Percentiles rank a stretch among this genome's conserved stretches.
Conservation (phyloP, 1,140 invertebrate genomes). For the Lasioglossum baleicum region DNA sequence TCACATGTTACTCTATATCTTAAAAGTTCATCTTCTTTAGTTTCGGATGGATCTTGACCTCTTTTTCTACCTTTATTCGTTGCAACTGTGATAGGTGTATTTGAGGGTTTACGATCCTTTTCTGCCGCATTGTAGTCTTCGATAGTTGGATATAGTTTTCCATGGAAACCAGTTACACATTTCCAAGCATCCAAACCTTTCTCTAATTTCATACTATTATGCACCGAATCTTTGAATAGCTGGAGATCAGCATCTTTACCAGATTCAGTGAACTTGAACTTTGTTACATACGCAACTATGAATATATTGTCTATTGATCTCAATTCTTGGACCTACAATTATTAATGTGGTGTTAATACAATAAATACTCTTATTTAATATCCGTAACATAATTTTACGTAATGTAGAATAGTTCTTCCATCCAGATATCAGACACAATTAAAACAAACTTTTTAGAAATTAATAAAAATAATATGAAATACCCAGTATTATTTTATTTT, state of each 20-base stretch:
- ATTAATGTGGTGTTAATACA: neutral
- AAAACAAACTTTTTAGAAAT: no score
- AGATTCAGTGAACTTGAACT: constrained; percentile 67
- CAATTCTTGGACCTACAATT: constrained; percentile 77
- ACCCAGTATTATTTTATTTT: no score
- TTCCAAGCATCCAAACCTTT: constrained; percentile 79
- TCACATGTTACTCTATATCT: constrained; percentile 82
- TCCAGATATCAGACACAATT: no score
- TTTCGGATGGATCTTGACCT: constrained; percentile 56
- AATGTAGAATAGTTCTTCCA: no score
- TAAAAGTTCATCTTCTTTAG: constrained; percentile 67
- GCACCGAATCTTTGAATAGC: constrained; percentile 72
- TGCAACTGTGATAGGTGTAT: neutral
- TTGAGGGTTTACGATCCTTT: constrained; percentile 7
- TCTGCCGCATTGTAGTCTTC: constrained; percentile 55
- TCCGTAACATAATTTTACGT: no score
- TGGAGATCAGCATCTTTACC: constrained; percentile 70
- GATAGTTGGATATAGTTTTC: constrained; percentile 69
- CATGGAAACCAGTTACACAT: constrained; percentile 72
- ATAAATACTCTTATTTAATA: no score
- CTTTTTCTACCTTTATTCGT: constrained; percentile 54
- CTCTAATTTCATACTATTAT: constrained; percentile 75
- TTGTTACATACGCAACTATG: constrained; percentile 64
- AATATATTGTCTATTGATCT: constrained; percentile 80
- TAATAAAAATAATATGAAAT: no score